A percentile compares a stretch with the other conserved stretches of the same genome.
phyloP scores from a whole-genome alignment of 2,797 vertebrate genomes.

The Acipenser transmontanus region DNA sequence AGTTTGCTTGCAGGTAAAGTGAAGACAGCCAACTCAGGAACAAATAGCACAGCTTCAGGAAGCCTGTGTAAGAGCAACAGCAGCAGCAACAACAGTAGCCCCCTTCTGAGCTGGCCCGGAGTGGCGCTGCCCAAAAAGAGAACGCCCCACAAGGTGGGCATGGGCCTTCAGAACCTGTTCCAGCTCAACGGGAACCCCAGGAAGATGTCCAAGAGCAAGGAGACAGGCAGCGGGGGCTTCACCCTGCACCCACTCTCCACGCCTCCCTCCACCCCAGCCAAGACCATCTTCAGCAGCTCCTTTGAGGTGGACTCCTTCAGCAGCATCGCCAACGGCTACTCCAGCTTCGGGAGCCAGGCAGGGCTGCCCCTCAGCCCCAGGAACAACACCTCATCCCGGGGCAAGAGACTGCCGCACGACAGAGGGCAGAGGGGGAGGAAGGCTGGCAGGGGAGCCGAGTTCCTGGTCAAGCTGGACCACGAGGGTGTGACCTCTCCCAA shows the following conservation, averaged over 20 bases:
- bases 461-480: constrained; percentile 90
- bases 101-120: constrained; percentile 73
- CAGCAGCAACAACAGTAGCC: constrained; percentile 43
- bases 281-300: constrained; percentile 82
- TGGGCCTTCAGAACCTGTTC: constrained; percentile 55
- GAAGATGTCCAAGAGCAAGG: constrained; percentile 66
- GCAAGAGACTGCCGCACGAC: constrained; percentile 39
- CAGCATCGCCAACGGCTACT: constrained; percentile 86
- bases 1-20: constrained; percentile 64
- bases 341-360: constrained; percentile 64
- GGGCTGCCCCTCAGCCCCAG: constrained; percentile 46
- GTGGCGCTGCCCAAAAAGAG: constrained; percentile 68
- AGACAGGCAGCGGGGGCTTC: constrained; percentile 52
- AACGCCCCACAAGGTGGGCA: constrained; percentile 43
- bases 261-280: constrained; percentile 46
- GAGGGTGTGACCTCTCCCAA: constrained; percentile 97
- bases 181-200: constrained; percentile 72
- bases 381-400: constrained; percentile 32
- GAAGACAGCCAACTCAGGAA: constrained; percentile 59
- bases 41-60: constrained; percentile 58
- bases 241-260: constrained; percentile 49
- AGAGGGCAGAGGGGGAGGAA: constrained; percentile 44
- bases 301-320: constrained; percentile 90
- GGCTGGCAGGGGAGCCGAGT: constrained; percentile 53
- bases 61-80: constrained; percentile 47